Conservation (phyloP, 2,113 vertebrate genomes). For the Canis aureus region DNA sequence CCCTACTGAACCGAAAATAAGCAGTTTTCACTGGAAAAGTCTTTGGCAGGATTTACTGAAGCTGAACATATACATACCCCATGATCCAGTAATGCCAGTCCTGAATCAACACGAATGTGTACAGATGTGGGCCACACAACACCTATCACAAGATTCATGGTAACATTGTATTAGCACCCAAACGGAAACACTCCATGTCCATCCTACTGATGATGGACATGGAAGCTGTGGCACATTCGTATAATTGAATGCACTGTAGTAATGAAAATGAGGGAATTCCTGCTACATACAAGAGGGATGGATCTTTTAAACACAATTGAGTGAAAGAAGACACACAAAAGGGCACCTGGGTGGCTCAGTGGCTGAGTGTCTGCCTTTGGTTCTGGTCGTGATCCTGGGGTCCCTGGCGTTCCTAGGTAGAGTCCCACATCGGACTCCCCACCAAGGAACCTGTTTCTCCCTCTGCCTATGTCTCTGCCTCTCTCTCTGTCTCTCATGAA, state of each 20-base stretch:
- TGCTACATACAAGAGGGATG: not conserved
- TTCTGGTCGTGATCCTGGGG: no score
- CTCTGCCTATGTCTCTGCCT: no score
- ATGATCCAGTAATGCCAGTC: not conserved
- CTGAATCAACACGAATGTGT: not conserved
- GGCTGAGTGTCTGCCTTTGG: no score
- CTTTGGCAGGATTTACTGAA: not conserved
- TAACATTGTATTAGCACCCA: not conserved
- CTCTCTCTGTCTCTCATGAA: no score
- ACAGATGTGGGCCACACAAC: not conserved
- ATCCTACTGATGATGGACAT: not conserved
- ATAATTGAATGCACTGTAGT: not conserved
- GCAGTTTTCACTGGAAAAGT: slow-evolving; percentile 2
- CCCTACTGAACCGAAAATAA: not conserved
- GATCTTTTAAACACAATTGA: not conserved
- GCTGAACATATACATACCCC: not conserved
- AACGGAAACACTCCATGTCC: not conserved
- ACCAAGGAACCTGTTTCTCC: no score
- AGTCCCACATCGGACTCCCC: no score
- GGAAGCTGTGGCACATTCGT: not conserved
- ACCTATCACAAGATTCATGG: not conserved
- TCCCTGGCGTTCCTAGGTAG: no score
- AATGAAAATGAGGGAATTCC: not conserved
- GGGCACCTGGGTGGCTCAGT: no score
- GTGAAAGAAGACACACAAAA: not conserved